Conservation (phyloP, 1,140 invertebrate genomes). For the Cydia fagiglandana region DNA sequence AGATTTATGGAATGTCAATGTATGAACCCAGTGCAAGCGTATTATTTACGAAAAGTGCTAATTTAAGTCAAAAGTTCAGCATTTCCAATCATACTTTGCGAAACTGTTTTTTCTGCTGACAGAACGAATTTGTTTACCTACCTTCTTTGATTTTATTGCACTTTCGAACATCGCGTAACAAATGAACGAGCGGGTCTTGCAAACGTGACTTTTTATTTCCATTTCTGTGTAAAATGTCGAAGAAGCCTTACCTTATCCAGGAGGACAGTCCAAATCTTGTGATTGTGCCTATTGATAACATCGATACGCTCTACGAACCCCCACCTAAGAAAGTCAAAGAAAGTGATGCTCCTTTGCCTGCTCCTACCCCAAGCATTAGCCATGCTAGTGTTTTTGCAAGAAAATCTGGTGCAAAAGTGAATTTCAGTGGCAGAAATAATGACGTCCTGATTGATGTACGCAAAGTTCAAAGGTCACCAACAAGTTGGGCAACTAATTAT, state of each 20-base stretch:
- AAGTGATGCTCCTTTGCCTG: background rate
- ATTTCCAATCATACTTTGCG: background rate
- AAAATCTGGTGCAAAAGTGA: conserved; percentile 10
- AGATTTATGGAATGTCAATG: background rate
- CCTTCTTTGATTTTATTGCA: conserved; percentile 11
- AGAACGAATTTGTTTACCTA: conserved; percentile 22
- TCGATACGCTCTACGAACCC: background rate
- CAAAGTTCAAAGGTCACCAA: conserved; percentile 24
- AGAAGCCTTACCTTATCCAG: conserved; percentile 13
- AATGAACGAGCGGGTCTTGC: conserved; percentile 6
- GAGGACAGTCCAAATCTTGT: conserved; percentile 16
- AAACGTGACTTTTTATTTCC: conserved; percentile 3
- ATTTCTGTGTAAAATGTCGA: conserved; percentile 23
- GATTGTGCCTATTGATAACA: conserved; percentile 8
- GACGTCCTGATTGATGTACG: conserved; percentile 10
- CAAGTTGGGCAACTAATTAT: conserved; percentile 36
- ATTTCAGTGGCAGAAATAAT: conserved; percentile 8
- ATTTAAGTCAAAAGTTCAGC: background rate
- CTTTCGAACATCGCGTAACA: conserved; percentile 13
- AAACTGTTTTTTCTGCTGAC: background rate
- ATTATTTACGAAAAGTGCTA: background rate
- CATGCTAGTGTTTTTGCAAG: background rate
- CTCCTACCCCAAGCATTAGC: background rate
- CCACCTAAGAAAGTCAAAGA: background rate
- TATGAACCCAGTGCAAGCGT: background rate